Conservation (phyloP, 1,140 invertebrate species). For the Zaprionus ornatus region DNA sequence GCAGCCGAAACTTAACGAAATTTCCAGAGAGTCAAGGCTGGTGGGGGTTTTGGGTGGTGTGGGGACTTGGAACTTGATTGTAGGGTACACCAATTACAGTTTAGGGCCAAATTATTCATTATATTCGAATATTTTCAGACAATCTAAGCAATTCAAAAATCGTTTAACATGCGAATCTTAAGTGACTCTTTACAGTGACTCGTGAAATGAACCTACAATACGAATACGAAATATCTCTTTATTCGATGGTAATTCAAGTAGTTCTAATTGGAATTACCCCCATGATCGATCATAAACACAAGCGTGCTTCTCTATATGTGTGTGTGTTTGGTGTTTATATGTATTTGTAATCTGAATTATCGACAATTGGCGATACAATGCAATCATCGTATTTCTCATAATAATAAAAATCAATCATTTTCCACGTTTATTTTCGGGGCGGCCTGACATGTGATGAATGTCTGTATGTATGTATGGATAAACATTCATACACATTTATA, state of each 20-base stretch:
- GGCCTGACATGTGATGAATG: conserved; percentile 19
- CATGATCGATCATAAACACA: background rate
- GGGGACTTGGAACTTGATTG: background rate
- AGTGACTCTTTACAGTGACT: background rate
- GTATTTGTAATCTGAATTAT: conserved; percentile 24
- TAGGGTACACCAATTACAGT: background rate
- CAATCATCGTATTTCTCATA: conserved; percentile 25
- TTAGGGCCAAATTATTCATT: background rate
- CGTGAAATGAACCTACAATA: background rate
- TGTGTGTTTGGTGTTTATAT: background rate
- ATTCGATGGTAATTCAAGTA: background rate
- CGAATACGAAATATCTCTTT: background rate
- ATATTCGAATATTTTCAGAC: background rate
- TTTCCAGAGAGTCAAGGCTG: background rate
- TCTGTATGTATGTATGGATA: background rate
- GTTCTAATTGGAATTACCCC: background rate
- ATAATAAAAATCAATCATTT: conserved; percentile 44
- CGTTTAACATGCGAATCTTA: background rate
- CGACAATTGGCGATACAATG: conserved; percentile 32
- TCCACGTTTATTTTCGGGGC: conserved; percentile 12
- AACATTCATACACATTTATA: too few species aligned
- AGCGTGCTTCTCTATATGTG: background rate
- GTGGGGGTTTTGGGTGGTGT: background rate
- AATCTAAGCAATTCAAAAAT: background rate
- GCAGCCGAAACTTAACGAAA: background rate